Conservation (phyloP, 1,140 invertebrate species). For the Aleiodes sp. region DNA sequence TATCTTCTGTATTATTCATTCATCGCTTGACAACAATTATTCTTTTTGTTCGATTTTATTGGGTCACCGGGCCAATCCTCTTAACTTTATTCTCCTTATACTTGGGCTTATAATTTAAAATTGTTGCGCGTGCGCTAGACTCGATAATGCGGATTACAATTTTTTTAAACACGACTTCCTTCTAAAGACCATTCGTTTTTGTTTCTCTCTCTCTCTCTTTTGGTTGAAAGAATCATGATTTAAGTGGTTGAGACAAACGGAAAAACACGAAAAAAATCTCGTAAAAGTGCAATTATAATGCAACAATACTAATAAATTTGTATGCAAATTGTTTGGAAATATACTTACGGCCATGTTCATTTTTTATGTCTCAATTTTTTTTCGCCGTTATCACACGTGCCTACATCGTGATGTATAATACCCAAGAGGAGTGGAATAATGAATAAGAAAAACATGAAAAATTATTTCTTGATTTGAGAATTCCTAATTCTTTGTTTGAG, state of each 20-base stretch:
- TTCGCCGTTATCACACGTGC: too few relatives aligned
- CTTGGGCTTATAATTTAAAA: too few relatives aligned
- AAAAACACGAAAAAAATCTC: not conserved
- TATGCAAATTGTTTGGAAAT: not conserved
- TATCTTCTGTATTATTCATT: not conserved
- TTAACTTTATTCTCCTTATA: not conserved
- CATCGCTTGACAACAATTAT: not conserved
- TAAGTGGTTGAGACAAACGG: not conserved
- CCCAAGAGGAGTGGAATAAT: too few relatives aligned
- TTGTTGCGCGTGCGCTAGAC: not conserved
- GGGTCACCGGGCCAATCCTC: slow-evolving; percentile 11
- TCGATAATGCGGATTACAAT: not conserved
- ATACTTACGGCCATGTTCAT: not conserved
- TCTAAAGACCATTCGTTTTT: too few relatives aligned
- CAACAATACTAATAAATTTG: not conserved
- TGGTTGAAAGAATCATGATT: not conserved
- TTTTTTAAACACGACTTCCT: slow-evolving; percentile 8
- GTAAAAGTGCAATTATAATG: slow-evolving; percentile 4
- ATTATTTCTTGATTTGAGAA: too few relatives aligned
- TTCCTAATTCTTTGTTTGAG: too few relatives aligned
- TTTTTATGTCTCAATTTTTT: not conserved
- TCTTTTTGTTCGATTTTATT: slow-evolving; percentile 12
- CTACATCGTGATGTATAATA: too few relatives aligned
- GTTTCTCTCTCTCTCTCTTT: too few relatives aligned
- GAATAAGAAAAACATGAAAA: too few relatives aligned